These are phyloP conservation scores for Chrysolina americana DNA, from an alignment of 2,888 invertebrate species.

Conservation along the genomic window DNA sequence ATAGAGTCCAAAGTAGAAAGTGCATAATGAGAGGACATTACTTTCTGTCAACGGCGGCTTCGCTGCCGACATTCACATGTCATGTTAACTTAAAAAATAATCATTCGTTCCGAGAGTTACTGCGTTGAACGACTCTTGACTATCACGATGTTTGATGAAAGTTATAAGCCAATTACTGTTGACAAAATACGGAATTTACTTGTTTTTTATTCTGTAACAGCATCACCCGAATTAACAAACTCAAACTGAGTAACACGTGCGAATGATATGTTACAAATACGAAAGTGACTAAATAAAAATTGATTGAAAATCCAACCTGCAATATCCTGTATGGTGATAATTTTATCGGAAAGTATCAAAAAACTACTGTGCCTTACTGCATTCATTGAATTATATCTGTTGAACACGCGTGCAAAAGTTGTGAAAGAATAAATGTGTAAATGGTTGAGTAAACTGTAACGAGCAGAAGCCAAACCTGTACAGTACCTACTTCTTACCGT, in stretches of 20 bases:
- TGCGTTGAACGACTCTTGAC: slow-evolving; percentile 8
- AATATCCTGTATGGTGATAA: too few relatives aligned
- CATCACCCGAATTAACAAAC: background rate
- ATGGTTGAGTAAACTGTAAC: too few relatives aligned
- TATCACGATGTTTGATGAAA: slow-evolving; percentile 13
- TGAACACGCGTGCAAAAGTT: too few relatives aligned
- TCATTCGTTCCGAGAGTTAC: background rate
- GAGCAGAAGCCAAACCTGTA: too few relatives aligned
- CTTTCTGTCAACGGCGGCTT: slow-evolving; percentile 20
- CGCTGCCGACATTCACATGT: slow-evolving; percentile 20
- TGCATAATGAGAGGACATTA: slow-evolving; percentile 29
- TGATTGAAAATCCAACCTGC: too few relatives aligned
- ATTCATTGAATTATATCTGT: too few relatives aligned
- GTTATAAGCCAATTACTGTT: slow-evolving; percentile 4
- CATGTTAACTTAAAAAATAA: slow-evolving; percentile 14
- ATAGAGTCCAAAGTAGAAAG: slow-evolving; percentile 27
- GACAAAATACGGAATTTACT: background rate
- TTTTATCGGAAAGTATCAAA: too few relatives aligned
- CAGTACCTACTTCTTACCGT: too few relatives aligned
- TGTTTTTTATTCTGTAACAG: background rate
- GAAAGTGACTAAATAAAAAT: too few relatives aligned
- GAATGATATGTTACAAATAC: background rate
- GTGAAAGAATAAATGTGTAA: too few relatives aligned
- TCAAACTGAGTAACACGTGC: background rate
- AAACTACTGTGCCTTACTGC: too few relatives aligned